Evolutionary conservation across 2,888 invertebrate genomes (phyloP), one percentile per base, ranked within the genome.

Genomic region (Dryomyza anilis): DNA sequence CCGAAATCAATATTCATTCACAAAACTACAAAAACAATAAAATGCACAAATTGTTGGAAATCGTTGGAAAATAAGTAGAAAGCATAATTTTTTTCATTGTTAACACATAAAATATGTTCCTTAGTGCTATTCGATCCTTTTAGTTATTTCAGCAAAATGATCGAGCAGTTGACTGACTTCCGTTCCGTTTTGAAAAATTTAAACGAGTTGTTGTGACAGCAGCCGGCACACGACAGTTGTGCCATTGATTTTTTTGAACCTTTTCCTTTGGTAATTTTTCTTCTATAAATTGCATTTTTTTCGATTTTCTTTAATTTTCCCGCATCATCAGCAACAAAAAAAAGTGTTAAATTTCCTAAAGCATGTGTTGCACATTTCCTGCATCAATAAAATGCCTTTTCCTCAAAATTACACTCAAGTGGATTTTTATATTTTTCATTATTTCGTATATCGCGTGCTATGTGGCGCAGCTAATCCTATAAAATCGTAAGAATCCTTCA

Each of bases 131-230:
- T 10, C 16, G n/a, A 6, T 27, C 14, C 27, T 25, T 7, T 19
- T 19, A 50, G 23, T 3, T 2, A 25, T 25, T 27, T 50, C 3
- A 19, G 3, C 50, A 14, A n/a, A n/a, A n/a, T n/a, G n/a, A 23
- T 55, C 36, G 59, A 59, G 46, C 30, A 19, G 21, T 46, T 46
- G 55, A 52, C 16, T 52, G 25, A 16, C 2, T 33, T 33, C n/a
- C n/a, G 14, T n/a, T n/a, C n/a, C n/a, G n/a, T n/a, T n/a, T n/a
- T n/a, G n/a, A n/a, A n/a, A n/a, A n/a, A n/a, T n/a, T n/a, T n/a
- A n/a, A n/a, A n/a, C 8, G 21, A 36, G 27, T 21, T 59, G 59
- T 59, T 59, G 59, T 59, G 48, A 59, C 59, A 46, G 33, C 58
- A 46, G 58, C 45, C 29, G 2, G 43, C 36, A 36, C 30, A 16